A percentile compares a stretch with the other conserved stretches of the same genome.
Evolutionary conservation across 2,113 vertebrate species (phyloP).

Genomic region (Stigmatopora argus): DNA sequence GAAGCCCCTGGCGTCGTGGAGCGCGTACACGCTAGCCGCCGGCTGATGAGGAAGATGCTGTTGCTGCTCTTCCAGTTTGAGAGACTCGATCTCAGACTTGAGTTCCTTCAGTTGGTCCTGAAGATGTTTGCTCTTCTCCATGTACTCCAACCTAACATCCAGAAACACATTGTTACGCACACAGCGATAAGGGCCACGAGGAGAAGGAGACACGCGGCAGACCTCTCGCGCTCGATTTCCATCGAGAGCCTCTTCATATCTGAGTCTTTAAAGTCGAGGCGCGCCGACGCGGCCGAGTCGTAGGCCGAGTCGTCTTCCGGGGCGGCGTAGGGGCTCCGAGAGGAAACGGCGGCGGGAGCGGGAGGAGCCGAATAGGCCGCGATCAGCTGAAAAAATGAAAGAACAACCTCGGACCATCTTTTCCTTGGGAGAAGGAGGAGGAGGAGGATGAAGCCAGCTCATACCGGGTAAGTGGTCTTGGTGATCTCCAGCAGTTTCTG

Average conservation of each 20-base stretch:
- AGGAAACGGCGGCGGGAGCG: conserved; percentile 40
- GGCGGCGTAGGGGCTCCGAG: conserved; percentile 32
- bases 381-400: conserved; percentile 56
- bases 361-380: conserved; percentile 70
- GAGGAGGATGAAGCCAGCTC: not conserved
- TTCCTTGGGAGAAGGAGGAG: no score
- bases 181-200: not conserved
- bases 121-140: conserved; percentile 87
- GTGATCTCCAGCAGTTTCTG: conserved; percentile 83
- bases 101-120: conserved; percentile 88
- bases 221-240: conserved; percentile 90
- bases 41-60: conserved; percentile 63
- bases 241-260: conserved; percentile 90
- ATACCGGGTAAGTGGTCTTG: conserved; percentile 78
- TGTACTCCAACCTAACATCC: conserved; percentile 78
- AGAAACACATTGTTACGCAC: not conserved
- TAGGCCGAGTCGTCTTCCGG: conserved; percentile 65
- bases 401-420: not conserved
- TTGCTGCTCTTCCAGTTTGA: conserved; percentile 85
- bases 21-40: conserved; percentile 67
- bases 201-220: not conserved
- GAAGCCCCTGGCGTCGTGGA: conserved; percentile 59
- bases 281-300: conserved; percentile 64
- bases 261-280: conserved; percentile 81
- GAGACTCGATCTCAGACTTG: conserved; percentile 82